A percentile compares a stretch with the other conserved stretches of the same genome.
Conservation (phyloP, 1,140 invertebrate species). For the Drosophila jambulina region DNA sequence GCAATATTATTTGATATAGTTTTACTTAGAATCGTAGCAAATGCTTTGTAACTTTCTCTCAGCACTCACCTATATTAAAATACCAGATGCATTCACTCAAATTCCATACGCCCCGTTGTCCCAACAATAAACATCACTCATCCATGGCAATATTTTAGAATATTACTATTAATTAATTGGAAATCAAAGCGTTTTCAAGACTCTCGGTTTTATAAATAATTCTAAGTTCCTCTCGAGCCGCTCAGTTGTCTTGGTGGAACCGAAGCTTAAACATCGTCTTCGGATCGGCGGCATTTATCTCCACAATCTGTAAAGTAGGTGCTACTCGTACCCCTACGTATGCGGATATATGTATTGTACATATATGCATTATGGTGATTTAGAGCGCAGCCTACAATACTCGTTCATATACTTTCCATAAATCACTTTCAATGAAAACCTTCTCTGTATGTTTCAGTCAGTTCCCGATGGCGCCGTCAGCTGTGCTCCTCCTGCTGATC, state of each 20-base stretch:
- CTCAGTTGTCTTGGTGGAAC: conserved; percentile 36
- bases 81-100: background rate
- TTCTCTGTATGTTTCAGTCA: background rate
- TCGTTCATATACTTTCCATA: background rate
- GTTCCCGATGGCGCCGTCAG: too few species aligned
- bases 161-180: background rate
- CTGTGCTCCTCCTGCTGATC: conserved; percentile 18
- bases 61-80: background rate
- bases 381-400: background rate
- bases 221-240: conserved; percentile 2
- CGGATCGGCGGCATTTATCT: background rate
- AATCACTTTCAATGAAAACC: background rate
- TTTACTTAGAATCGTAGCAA: background rate
- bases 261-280: conserved; percentile 2
- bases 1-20: background rate
- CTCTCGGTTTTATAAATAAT: conserved; percentile 53
- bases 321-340: background rate
- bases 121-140: background rate
- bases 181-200: background rate
- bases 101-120: background rate
- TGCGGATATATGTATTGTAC: conserved; percentile 7
- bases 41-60: background rate
- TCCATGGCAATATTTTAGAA: background rate
- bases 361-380: conserved; percentile 5
- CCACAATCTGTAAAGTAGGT: background rate